Base-by-base conservation (phyloP, 2,888 invertebrate genomes). In the Mimumesa dahlbomi region DNA sequence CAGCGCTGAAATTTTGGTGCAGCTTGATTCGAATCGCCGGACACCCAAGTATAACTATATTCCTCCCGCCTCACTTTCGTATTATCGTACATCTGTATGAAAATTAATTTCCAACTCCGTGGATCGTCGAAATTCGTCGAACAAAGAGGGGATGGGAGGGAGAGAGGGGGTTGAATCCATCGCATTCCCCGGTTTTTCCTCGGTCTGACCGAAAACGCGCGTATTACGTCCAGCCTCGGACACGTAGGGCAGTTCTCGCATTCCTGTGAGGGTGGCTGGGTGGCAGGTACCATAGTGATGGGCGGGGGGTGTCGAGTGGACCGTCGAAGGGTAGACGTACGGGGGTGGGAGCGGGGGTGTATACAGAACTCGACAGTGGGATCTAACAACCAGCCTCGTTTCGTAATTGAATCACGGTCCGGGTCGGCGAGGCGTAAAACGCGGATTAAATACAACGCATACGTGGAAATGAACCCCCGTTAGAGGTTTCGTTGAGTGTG, bases 371-470 rank as follows among this genome's bases (percentile, higher is more conserved):
- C 70, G 67, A 68, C 58, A 56, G 77, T 52, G 71, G n/a, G 70
- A 70, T 61, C 72, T 66, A 71, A 66, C 75, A 65, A 73, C 65
- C 70, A 68, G 62, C 64, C 65, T 31, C 46, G 59, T 25, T 40
- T 52, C 69, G 70, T 84, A 84, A 84, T 83, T 80, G 81, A 84
- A 84, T 84, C 79, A 77, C 75, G 74, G 79, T 77, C 57, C 49
- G 56, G 64, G 43, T 61, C 63, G 66, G 56, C 79, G 73, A 79
- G 73, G 74, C 82, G 75, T 80, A 77, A 84, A 84, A 82, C 75
- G 73, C 61, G 82, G 77, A 82, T 83, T 84, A 84, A 84, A 82
- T 82, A 74, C 81, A 73, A 71, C 73, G 66, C 81, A 75, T 77
- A 82, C 77, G 76, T 73, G 73, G 65, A 66, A 71, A 48, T 40